These are phyloP conservation scores for Drosophila guanche DNA, from an alignment of 1,140 invertebrate species.

Conservation along the genomic window DNA sequence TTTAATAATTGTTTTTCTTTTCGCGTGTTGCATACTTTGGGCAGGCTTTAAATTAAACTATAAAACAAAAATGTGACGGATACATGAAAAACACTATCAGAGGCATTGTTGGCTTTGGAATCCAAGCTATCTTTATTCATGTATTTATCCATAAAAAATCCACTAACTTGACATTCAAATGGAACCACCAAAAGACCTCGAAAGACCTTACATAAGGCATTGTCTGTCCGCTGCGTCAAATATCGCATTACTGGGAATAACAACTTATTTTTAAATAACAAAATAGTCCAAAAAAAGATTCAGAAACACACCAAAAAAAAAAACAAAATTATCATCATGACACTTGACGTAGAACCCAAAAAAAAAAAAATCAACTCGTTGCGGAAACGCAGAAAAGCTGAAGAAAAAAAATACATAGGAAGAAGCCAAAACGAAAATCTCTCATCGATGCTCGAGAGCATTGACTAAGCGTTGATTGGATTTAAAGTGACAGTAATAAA, in stretches of 20 bases:
- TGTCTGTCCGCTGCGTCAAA: neutral
- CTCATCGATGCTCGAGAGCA: constrained; percentile 24
- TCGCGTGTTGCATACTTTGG: constrained; percentile 31
- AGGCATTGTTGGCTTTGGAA: no score
- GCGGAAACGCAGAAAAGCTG: constrained; percentile 4
- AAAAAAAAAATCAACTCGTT: constrained; percentile 7
- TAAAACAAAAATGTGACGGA: neutral
- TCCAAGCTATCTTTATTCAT: no score
- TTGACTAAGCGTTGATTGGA: constrained; percentile 51
- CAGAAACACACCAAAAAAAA: constrained; percentile 2
- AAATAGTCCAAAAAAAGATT: constrained; percentile 10
- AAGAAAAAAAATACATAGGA: constrained; percentile 10
- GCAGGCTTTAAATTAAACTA: constrained; percentile 7
- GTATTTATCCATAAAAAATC: no score
- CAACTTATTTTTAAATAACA: constrained; percentile 9
- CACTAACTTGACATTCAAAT: no score
- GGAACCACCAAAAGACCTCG: no score
- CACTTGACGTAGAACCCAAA: constrained; percentile 25
- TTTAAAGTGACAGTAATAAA: constrained; percentile 54
- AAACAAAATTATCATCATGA: constrained; percentile 22
- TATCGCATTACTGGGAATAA: constrained; percentile 21
- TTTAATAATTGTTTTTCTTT: constrained; percentile 44
- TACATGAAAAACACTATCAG: neutral
- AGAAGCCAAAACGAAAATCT: constrained; percentile 18
- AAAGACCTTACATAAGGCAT: no score